These are phyloP conservation scores for Sinocyclocheilus grahami DNA, from an alignment of 2,113 vertebrate genomes.

Conservation along the genomic window DNA sequence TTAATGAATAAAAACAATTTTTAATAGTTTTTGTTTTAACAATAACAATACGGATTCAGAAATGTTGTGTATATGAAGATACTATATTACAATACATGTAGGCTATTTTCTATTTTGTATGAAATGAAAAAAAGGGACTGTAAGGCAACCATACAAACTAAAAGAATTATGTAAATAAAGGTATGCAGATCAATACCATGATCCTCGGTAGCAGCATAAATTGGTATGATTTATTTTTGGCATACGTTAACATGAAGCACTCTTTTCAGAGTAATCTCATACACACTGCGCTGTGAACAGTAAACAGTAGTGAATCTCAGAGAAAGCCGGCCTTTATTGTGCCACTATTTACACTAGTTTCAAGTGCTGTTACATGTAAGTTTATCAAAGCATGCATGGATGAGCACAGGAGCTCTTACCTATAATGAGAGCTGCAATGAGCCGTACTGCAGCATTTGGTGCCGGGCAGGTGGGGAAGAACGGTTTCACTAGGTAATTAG, in stretches of 20 bases:
- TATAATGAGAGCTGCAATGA: conserved; percentile 79
- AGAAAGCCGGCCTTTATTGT: neutral
- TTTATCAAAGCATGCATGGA: conserved; percentile 17
- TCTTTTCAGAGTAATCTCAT: neutral
- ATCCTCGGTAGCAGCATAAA: too few relatives aligned
- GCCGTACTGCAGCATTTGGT: conserved; percentile 72
- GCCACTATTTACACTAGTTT: neutral
- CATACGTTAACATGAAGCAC: neutral
- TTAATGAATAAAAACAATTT: neutral
- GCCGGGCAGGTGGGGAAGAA: conserved; percentile 75
- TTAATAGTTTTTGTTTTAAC: neutral
- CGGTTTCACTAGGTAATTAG: conserved; percentile 80
- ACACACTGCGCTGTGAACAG: neutral
- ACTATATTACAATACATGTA: neutral
- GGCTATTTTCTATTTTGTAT: neutral
- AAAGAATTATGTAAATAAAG: neutral
- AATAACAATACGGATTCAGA: neutral
- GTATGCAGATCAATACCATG: neutral
- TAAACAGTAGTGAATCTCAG: neutral
- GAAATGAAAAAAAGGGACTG: neutral
- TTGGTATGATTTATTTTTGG: too few relatives aligned
- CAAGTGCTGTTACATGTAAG: neutral
- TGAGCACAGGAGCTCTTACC: conserved; percentile 63
- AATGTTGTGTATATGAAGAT: neutral
- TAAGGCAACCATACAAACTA: neutral